These are phyloP conservation scores for Drosophila mimica DNA, from an alignment of 2,888 invertebrate genomes.

Conservation along the genomic window DNA sequence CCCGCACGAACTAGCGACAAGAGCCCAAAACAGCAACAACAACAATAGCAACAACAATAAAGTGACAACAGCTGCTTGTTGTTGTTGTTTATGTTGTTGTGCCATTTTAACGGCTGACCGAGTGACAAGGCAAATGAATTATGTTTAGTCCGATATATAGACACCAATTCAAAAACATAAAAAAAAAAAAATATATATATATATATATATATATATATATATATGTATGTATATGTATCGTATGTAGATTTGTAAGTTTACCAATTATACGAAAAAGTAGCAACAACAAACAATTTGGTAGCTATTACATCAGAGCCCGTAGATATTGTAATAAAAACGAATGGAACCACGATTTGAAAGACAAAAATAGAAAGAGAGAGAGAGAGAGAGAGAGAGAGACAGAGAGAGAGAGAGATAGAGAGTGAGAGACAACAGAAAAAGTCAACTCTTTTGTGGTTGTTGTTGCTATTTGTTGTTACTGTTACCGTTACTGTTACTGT, in stretches of 20 bases:
- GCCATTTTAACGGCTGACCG: slow-evolving; percentile 50
- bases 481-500: background rate
- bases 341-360: slow-evolving; percentile 55
- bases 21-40: slow-evolving; percentile 7
- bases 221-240: slow-evolving; percentile 43
- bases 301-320: slow-evolving; percentile 63
- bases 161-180: slow-evolving; percentile 14
- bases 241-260: slow-evolving; percentile 66
- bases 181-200: background rate
- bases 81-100: slow-evolving; percentile 17
- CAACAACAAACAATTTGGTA: slow-evolving; percentile 42
- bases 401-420: background rate
- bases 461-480: background rate
- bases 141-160: slow-evolving; percentile 36
- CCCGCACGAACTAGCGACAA: slow-evolving; percentile 53
- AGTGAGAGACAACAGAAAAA: slow-evolving; percentile 33
- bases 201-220: slow-evolving; percentile 12
- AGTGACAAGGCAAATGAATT: slow-evolving; percentile 62
- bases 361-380: slow-evolving; percentile 27
- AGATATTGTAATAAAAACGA: slow-evolving; percentile 70
- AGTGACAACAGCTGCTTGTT: slow-evolving; percentile 37
- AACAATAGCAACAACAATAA: slow-evolving; percentile 21
- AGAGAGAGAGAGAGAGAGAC: background rate
- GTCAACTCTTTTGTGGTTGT: slow-evolving; percentile 7
- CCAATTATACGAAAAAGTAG: slow-evolving; percentile 61